Percentiles rank a stretch among this genome's conserved stretches.
phyloP scores from a whole-genome alignment of 2,113 vertebrate genomes.

The Tringa solitaria region DNA sequence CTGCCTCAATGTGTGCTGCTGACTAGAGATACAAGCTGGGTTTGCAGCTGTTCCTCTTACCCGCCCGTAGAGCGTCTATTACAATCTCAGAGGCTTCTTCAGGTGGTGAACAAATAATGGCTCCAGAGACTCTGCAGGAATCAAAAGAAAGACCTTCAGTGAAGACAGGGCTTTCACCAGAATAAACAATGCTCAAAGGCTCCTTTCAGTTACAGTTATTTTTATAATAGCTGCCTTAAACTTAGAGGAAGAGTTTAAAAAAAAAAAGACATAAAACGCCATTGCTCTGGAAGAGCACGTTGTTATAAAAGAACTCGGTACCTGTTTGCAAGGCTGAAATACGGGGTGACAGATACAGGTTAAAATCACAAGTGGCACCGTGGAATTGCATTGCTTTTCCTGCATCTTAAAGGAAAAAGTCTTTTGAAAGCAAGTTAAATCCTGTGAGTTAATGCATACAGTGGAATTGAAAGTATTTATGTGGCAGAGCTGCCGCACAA shows the following conservation, averaged over 20 bases:
- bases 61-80: conserved; percentile 17
- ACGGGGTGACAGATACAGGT: rapidly evolving
- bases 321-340: neutral
- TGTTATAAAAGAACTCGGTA: neutral
- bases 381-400: neutral
- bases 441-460: neutral
- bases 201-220: neutral
- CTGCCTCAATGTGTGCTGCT: rapidly evolving
- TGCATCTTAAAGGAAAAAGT: neutral
- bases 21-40: neutral
- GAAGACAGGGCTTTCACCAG: neutral
- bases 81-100: conserved; percentile 29
- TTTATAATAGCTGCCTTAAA: neutral
- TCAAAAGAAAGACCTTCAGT: neutral
- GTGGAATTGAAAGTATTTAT: neutral
- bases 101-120: conserved; percentile 32
- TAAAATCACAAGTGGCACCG: neutral
- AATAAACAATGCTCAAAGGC: rapidly evolving
- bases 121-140: conserved; percentile 50
- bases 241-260: neutral
- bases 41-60: neutral
- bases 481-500: neutral
- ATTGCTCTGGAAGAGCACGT: neutral
- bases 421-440: neutral
- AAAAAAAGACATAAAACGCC: neutral